phyloP scores from a whole-genome alignment of 2,113 vertebrate species.

The Charina bottae region DNA sequence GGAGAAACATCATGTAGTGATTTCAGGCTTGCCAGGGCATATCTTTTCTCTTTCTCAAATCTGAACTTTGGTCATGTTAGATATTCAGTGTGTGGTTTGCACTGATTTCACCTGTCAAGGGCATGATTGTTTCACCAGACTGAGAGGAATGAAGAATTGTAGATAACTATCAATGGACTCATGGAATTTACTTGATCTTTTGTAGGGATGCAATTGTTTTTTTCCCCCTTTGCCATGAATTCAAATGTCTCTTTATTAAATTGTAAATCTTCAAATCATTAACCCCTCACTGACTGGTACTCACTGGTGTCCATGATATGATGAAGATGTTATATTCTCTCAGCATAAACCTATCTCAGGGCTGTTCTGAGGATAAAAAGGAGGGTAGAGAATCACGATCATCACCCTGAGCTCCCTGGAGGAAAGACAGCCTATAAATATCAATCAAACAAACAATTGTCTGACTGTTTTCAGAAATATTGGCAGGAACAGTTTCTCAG shows the following conservation, averaged over 20 bases:
- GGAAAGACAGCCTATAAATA: slow-evolving; percentile 1
- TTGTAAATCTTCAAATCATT: not conserved
- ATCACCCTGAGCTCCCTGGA: not conserved
- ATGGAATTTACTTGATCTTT: not conserved
- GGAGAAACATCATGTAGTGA: slow-evolving; percentile 1
- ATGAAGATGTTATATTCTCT: not conserved
- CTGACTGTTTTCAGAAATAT: not conserved
- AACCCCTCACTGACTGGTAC: not conserved
- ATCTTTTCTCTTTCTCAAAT: not conserved
- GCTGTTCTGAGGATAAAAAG: not conserved
- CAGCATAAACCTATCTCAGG: not conserved
- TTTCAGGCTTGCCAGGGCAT: not conserved
- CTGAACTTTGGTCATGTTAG: not conserved
- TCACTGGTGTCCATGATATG: not conserved
- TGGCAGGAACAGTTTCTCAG: not conserved
- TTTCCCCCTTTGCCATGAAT: not conserved
- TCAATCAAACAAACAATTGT: not conserved
- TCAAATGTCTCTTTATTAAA: not conserved
- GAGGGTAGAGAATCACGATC: not conserved
- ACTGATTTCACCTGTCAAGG: not conserved
- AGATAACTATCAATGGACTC: not conserved
- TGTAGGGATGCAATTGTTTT: not conserved
- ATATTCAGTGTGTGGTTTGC: not conserved
- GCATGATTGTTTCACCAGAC: not conserved
- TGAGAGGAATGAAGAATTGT: not conserved